These are phyloP conservation scores for Trididemnum miniatum DNA, from an alignment of 23 tunicate genomes.

Conservation along the genomic window DNA sequence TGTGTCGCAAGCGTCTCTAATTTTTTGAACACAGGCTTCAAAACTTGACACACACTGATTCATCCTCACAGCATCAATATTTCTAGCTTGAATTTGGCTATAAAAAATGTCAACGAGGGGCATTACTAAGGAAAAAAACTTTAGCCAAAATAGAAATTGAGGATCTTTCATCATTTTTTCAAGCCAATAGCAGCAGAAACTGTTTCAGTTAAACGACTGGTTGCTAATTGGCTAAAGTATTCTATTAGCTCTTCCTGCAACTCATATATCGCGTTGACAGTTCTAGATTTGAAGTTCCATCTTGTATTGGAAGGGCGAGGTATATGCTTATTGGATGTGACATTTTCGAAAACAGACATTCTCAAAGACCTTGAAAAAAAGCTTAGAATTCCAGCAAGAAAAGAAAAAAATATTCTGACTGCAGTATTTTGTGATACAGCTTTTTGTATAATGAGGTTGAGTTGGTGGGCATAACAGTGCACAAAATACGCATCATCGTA, in stretches of 20 bases:
- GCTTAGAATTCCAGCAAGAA: background rate
- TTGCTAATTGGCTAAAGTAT: background rate
- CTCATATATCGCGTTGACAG: conserved; percentile 8
- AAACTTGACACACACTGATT: background rate
- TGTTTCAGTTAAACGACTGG: background rate
- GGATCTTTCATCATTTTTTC: background rate
- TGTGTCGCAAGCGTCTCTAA: conserved; percentile 2
- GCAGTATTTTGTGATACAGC: background rate
- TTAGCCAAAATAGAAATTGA: conserved; percentile 23
- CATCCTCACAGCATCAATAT: background rate
- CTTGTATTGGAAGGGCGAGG: conserved; percentile 32
- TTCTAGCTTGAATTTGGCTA: conserved; percentile 21
- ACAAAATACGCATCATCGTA: conserved; percentile 26
- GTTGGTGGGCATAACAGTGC: conserved; percentile 30
- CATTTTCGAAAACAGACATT: background rate
- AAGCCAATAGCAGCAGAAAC: conserved; percentile 9
- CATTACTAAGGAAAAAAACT: conserved; percentile 25
- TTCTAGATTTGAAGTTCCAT: conserved; percentile 23
- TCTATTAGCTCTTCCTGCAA: background rate
- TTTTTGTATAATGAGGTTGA: conserved; percentile 2
- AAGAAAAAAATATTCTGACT: conserved; percentile 6
- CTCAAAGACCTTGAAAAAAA: conserved; percentile 20
- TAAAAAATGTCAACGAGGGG: conserved; percentile 25
- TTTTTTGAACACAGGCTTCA: background rate
- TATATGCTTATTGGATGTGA: background rate